Conservation (phyloP, 1,140 invertebrate genomes). For the Fopius arisanus region DNA sequence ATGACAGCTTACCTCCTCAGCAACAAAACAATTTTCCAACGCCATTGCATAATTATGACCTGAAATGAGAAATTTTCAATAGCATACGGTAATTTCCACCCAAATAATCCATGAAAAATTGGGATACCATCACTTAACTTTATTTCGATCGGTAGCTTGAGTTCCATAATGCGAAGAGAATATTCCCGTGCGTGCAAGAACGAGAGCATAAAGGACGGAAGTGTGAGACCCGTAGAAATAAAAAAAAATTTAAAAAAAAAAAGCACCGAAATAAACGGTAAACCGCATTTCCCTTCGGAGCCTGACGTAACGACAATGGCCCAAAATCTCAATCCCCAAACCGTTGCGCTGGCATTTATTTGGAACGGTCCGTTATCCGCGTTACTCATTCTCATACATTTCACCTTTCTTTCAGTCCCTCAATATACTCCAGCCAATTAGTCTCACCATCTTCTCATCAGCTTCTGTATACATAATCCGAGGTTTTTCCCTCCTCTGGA, state of each 20-base stretch:
- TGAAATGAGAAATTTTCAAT: too few species aligned
- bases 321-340: slow-evolving; percentile 44
- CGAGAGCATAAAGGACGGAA: background rate
- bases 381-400: slow-evolving; percentile 15
- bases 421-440: background rate
- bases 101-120: too few species aligned
- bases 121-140: too few species aligned
- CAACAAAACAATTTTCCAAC: too few species aligned
- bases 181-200: too few species aligned
- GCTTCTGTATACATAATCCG: background rate
- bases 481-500: background rate
- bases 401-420: slow-evolving; percentile 1
- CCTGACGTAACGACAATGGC: slow-evolving; percentile 36
- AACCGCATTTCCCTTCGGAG: slow-evolving; percentile 1
- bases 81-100: too few species aligned
- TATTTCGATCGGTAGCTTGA: too few species aligned
- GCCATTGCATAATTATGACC: too few species aligned
- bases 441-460: slow-evolving; percentile 2
- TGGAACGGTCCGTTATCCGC: slow-evolving; percentile 36
- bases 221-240: background rate
- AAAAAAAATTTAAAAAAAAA: background rate
- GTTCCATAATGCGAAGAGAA: too few species aligned
- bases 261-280: slow-evolving; percentile 18
- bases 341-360: slow-evolving; percentile 32
- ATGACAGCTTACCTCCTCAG: too few species aligned